These are phyloP conservation scores for Calameuta pallipes DNA, from an alignment of 2,888 invertebrate genomes.

Conservation along the genomic window DNA sequence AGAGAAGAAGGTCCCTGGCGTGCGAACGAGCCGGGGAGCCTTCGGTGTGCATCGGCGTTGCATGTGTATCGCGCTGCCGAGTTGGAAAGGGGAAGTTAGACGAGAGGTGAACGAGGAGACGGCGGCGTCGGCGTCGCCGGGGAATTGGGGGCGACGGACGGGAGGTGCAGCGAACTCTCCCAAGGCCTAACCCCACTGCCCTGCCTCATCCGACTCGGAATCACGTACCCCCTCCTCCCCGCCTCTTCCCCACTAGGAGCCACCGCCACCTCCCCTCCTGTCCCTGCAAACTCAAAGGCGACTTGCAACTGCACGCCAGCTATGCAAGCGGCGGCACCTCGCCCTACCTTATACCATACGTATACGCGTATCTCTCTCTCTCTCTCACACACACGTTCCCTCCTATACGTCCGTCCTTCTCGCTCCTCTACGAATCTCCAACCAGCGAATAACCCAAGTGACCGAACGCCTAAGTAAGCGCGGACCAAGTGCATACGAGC, in stretches of 20 bases:
- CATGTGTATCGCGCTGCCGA: conserved; percentile 44
- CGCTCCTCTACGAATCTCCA: neutral
- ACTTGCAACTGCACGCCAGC: neutral
- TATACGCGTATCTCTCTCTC: conserved; percentile 3
- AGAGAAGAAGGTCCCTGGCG: conserved; percentile 13
- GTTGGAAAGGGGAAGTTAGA: conserved; percentile 61
- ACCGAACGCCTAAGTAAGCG: neutral
- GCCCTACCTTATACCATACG: conserved; percentile 12
- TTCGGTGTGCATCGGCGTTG: conserved; percentile 37
- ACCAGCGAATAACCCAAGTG: neutral
- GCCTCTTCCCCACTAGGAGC: no score
- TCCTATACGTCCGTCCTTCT: neutral
- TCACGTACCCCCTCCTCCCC: neutral
- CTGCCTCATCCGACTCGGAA: neutral
- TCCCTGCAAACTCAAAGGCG: conserved; percentile 5
- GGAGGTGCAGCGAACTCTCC: conserved; percentile 66
- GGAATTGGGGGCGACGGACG: conserved; percentile 46
- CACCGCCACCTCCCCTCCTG: conserved; percentile 10
- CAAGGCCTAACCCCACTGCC: conserved; percentile 55
- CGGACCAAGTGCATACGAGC: neutral
- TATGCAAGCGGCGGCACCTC: conserved; percentile 10
- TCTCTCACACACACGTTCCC: neutral
- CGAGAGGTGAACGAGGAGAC: conserved; percentile 24
- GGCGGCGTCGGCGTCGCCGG: conserved; percentile 31
- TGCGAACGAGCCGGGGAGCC: conserved; percentile 9